A percentile compares a stretch with the other conserved stretches of the same genome.
phyloP scores from a whole-genome alignment of 2,888 invertebrate genomes.

The Hoplodrina blanda region DNA sequence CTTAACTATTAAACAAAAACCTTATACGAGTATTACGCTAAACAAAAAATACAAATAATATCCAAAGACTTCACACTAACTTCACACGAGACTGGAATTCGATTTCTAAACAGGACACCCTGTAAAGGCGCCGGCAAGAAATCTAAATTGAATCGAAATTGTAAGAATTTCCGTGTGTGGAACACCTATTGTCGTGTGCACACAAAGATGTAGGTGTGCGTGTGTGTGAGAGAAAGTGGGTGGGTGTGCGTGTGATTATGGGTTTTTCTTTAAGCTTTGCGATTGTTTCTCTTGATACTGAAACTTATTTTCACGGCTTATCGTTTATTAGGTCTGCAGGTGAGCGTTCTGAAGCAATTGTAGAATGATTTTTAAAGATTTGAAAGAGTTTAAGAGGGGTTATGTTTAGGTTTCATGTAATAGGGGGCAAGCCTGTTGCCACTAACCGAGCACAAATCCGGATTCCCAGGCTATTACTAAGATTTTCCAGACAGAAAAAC shows the following conservation, averaged over 20 bases:
- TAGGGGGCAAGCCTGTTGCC: too few relatives aligned
- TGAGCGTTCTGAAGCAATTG: slow-evolving; percentile 4
- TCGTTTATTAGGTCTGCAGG: slow-evolving; percentile 19
- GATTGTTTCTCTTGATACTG: slow-evolving; percentile 55
- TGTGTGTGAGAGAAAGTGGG: slow-evolving; percentile 6
- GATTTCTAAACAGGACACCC: slow-evolving; percentile 65
- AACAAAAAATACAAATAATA: slow-evolving; percentile 20
- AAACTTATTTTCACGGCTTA: slow-evolving; percentile 32
- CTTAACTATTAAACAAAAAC: too few relatives aligned
- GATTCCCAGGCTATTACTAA: too few relatives aligned
- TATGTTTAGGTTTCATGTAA: too few relatives aligned
- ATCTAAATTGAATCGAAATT: slow-evolving; percentile 82
- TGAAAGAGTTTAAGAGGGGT: too few relatives aligned
- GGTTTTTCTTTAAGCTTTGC: slow-evolving; percentile 42
- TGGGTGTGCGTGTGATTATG: slow-evolving; percentile 40
- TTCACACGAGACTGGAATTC: slow-evolving; percentile 32
- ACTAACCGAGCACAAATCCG: too few relatives aligned
- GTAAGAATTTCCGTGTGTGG: slow-evolving; percentile 73
- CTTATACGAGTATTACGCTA: too few relatives aligned
- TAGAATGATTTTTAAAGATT: background rate
- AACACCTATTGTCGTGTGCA: slow-evolving; percentile 55
- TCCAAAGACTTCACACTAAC: slow-evolving; percentile 18
- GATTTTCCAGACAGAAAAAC: too few relatives aligned
- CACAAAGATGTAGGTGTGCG: background rate
- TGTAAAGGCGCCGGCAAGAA: slow-evolving; percentile 67